Conservation (phyloP, 2,888 invertebrate genomes). For the Cheilosia grossa region DNA sequence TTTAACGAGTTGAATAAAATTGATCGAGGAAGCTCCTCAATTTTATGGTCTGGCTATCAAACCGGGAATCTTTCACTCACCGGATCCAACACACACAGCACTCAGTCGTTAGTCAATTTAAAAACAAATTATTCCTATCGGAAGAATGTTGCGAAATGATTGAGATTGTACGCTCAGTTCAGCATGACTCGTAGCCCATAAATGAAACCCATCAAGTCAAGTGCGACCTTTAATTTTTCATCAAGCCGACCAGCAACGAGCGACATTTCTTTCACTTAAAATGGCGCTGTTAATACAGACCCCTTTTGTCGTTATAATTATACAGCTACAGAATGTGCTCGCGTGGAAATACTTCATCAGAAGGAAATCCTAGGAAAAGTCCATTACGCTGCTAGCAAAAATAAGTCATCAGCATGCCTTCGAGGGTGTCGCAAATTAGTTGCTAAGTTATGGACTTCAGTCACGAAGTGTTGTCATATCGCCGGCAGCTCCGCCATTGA, state of each 20-base stretch:
- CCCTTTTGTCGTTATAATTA: conserved; percentile 35
- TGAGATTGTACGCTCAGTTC: conserved; percentile 12
- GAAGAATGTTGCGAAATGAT: conserved; percentile 16
- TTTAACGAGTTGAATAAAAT: no score
- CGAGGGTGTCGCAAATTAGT: conserved; percentile 65
- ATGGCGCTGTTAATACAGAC: conserved; percentile 23
- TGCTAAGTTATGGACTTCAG: conserved; percentile 63
- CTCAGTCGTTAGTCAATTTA: neutral
- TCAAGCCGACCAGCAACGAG: neutral
- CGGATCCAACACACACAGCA: no score
- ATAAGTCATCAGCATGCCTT: conserved; percentile 71
- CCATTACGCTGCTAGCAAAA: conserved; percentile 34
- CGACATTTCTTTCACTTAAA: neutral
- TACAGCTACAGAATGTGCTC: conserved; percentile 43
- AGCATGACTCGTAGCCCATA: conserved; percentile 30
- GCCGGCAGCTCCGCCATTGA: conserved; percentile 31
- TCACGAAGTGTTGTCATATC: conserved; percentile 56
- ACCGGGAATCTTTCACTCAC: no score
- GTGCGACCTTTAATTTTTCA: conserved; percentile 18
- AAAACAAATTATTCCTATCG: neutral
- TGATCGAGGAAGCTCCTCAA: no score
- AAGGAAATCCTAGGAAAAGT: conserved; percentile 42
- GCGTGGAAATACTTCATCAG: conserved; percentile 59
- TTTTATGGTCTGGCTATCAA: no score
- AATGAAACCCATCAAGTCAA: conserved; percentile 59